phyloP scores from a whole-genome alignment of 2,888 invertebrate species.

The Drosophila aldrichi region DNA sequence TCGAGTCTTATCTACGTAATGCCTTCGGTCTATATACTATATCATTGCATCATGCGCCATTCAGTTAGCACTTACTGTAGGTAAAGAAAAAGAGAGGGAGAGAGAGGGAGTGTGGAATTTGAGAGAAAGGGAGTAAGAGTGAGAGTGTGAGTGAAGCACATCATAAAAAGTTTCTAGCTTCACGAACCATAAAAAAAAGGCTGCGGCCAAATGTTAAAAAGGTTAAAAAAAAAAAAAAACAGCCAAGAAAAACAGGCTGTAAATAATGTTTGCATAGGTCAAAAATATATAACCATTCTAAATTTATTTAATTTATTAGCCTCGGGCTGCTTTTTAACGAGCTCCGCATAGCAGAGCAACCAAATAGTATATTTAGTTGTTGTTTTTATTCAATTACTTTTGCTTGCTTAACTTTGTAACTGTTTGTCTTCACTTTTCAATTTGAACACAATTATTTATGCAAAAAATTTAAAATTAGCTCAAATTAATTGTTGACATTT shows the following conservation, averaged over 20 bases:
- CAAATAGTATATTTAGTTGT: neutral
- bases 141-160: neutral
- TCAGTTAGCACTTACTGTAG: conserved; percentile 38
- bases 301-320: conserved; percentile 5
- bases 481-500: too few relatives aligned
- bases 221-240: neutral
- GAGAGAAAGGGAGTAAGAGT: neutral
- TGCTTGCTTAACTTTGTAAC: neutral
- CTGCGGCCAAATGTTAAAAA: neutral
- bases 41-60: conserved; percentile 34
- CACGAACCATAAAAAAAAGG: neutral
- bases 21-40: neutral
- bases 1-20: conserved; percentile 23
- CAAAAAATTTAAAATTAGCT: neutral
- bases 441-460: neutral
- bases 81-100: neutral
- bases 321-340: neutral
- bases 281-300: neutral
- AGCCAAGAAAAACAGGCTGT: neutral
- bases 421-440: neutral
- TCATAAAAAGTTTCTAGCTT: conserved; percentile 1
- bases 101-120: too few relatives aligned
- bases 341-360: neutral
- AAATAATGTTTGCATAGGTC: conserved; percentile 6
- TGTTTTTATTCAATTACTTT: neutral